These are phyloP conservation scores for Varanus salvator DNA, from an alignment of 2,113 vertebrate species.

Conservation along the genomic window DNA sequence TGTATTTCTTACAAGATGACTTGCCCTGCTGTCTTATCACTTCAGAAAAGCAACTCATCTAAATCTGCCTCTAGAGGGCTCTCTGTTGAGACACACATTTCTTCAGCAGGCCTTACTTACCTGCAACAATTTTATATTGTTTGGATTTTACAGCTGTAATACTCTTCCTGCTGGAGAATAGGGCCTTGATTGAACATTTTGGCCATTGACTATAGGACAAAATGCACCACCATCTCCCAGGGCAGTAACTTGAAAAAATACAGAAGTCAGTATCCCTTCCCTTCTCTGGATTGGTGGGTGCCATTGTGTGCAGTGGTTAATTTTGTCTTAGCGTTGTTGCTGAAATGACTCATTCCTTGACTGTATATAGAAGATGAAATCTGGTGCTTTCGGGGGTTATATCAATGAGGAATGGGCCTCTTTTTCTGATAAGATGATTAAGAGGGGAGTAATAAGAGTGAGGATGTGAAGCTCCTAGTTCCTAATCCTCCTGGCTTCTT, in stretches of 20 bases:
- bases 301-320: neutral
- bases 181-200: too few relatives aligned
- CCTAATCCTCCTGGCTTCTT: slow-evolving; percentile 64
- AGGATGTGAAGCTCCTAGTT: slow-evolving; percentile 59
- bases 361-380: slow-evolving; percentile 63
- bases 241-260: neutral
- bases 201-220: neutral
- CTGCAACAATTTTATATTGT: neutral
- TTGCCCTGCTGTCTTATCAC: neutral
- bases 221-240: neutral
- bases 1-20: neutral
- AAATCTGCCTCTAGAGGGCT: neutral
- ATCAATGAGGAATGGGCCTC: slow-evolving; percentile 65
- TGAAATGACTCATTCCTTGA: slow-evolving; percentile 65
- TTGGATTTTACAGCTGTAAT: neutral
- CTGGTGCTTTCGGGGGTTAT: slow-evolving; percentile 1
- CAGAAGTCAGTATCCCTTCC: neutral
- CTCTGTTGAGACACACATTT: neutral
- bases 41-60: neutral
- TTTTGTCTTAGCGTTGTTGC: slow-evolving; percentile 58
- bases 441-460: slow-evolving; percentile 66
- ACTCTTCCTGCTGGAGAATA: neutral
- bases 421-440: slow-evolving; percentile 63
- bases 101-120: neutral
- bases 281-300: slow-evolving; percentile 17